These are phyloP conservation scores for Schizothorax lantsangensis DNA, from an alignment of 2,797 vertebrate species.

Conservation along the genomic window DNA sequence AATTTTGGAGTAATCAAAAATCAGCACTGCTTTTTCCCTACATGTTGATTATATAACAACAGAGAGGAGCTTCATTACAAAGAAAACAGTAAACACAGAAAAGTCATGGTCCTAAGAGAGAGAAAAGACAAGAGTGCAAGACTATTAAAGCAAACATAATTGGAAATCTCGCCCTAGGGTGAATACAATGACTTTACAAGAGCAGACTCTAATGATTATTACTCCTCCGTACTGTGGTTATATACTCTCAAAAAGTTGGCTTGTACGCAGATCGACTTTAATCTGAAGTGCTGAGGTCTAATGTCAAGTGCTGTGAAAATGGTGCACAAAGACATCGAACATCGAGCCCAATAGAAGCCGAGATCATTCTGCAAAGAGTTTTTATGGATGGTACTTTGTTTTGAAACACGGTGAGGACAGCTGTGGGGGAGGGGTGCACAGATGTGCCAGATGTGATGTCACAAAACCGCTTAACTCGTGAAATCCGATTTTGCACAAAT, in stretches of 20 bases:
- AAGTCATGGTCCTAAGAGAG: constrained; percentile 25
- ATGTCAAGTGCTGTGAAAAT: constrained; percentile 24
- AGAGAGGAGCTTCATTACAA: constrained; percentile 31
- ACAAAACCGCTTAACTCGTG: constrained; percentile 14
- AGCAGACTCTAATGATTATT: constrained; percentile 24
- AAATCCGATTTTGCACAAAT: constrained; percentile 17
- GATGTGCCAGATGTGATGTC: constrained; percentile 19
- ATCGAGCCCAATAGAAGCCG: not conserved
- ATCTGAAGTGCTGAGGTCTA: constrained; percentile 13
- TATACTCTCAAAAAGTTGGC: constrained; percentile 4
- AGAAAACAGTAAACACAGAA: constrained; percentile 30
- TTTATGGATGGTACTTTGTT: not conserved
- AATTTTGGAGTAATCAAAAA: constrained; percentile 32
- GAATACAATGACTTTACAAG: constrained; percentile 41
- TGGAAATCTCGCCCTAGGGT: constrained; percentile 34
- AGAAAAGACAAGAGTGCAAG: constrained; percentile 24
- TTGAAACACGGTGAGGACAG: constrained; percentile 19
- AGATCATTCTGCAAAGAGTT: not conserved
- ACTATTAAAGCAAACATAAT: constrained; percentile 50
- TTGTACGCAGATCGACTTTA: not conserved
- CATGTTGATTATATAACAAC: constrained; percentile 29
- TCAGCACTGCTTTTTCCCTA: constrained; percentile 3
- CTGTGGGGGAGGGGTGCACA: not conserved
- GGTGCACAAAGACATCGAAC: not conserved
- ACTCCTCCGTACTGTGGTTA: not conserved